Percentiles rank a stretch among this genome's conserved stretches.
Evolutionary conservation across 2,113 vertebrate species (phyloP).

Genomic region (Pelobates fuscus): DNA sequence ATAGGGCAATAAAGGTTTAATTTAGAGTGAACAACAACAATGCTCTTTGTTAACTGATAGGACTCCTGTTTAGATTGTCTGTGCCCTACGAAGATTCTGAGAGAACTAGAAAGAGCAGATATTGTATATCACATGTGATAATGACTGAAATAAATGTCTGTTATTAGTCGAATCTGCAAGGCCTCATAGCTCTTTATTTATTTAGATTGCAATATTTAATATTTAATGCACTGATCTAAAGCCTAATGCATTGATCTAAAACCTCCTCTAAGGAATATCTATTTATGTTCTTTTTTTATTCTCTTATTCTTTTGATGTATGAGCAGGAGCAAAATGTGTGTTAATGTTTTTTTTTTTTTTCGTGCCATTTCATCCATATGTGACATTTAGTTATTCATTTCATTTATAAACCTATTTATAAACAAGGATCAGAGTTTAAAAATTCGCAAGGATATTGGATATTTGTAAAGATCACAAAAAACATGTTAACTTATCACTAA

Average conservation of each 20-base stretch:
- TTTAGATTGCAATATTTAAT: slow-evolving; percentile 20
- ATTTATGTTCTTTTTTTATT: too few relatives aligned
- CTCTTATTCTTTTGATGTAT: too few relatives aligned
- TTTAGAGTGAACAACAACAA: slow-evolving; percentile 34
- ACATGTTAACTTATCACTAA: too few relatives aligned
- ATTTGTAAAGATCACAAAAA: too few relatives aligned
- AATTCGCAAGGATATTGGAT: too few relatives aligned
- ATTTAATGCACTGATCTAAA: slow-evolving; percentile 15
- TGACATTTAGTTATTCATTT: too few relatives aligned
- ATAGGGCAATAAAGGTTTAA: slow-evolving; percentile 45
- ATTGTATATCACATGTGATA: neutral
- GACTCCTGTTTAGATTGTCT: slow-evolving; percentile 36
- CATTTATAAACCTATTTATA: too few relatives aligned
- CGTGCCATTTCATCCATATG: too few relatives aligned
- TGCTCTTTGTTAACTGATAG: slow-evolving; percentile 25
- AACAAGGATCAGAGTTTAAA: too few relatives aligned
- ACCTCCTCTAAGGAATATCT: neutral
- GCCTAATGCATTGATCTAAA: too few relatives aligned
- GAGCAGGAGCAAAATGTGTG: too few relatives aligned
- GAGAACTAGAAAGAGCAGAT: slow-evolving; percentile 12
- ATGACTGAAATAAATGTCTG: slow-evolving; percentile 5
- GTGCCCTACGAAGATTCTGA: slow-evolving; percentile 28
- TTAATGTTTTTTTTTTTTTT: too few relatives aligned
- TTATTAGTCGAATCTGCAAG: neutral
- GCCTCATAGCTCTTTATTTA: neutral